Base-by-base conservation (phyloP, 2,888 invertebrate species). In the Nomada fabriciana region DNA sequence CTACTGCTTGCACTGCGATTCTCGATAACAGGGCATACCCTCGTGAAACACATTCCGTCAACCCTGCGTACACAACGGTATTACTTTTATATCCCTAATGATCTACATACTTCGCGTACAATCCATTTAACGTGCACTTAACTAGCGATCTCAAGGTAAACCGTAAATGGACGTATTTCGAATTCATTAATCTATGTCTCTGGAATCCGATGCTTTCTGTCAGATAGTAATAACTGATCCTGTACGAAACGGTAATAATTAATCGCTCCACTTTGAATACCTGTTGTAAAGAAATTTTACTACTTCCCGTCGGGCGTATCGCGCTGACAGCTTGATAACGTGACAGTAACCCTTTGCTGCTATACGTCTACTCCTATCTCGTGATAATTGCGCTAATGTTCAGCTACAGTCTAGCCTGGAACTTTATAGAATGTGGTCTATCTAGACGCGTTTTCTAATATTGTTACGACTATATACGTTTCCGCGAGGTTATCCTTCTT, bases 271-370 rank as follows among this genome's bases (percentile, higher is more conserved):
- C 52, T 13, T n/a, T 3, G n/a, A 63, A 43, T n/a, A 20, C 0
- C 13, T 1, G 25, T 72, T 25, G 20, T 73, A 73, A 73, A 55
- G 65, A 73, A 73, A 43, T 64, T 64, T 57, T 47, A 73, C 42
- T 64, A 57, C 43, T 65, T 64, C 72, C 72, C 43, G 43, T 15
- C 3, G 15, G 20, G 20, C 15, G 43, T 29, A 7, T 20, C 13
- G 43, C 11, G 55, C 43, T 43, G 72, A 73, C 64, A 55, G 55
- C 9, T 20, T 29, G 65, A 64, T 73, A 73, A 47, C 55, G 43
- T 29, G 11, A 57, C 65, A 20, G 20, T 29, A 65, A 64, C 18
- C 43, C 43, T 29, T 47, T 29, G 36, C 36, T 23, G 61, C 52
- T 52, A n/a, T 36, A 72, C 43, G 72, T 55, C 29, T 43, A 7